Percentiles rank a stretch among this genome's conserved stretches.
Conservation (phyloP, 2,888 invertebrate species). For the Priapulus caudatus region DNA sequence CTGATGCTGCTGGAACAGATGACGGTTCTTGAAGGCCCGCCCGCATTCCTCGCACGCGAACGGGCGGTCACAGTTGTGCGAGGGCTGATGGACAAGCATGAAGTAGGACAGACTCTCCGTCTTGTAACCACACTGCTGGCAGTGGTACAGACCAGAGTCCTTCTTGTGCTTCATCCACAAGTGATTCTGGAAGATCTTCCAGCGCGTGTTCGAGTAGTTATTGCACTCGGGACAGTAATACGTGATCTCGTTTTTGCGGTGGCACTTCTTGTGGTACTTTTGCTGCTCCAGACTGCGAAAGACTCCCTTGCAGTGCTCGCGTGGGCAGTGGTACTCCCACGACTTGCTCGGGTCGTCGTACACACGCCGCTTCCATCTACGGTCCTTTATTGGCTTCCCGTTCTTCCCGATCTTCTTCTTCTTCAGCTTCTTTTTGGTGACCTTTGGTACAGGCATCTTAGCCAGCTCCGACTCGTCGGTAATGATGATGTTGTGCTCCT, state of each 20-base stretch:
- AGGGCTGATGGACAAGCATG: neutral
- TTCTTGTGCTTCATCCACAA: neutral
- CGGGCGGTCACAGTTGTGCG: neutral
- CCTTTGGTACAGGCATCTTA: too few species aligned
- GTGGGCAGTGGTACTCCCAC: neutral
- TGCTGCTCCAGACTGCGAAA: neutral
- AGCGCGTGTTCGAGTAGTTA: neutral
- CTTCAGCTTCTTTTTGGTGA: too few species aligned
- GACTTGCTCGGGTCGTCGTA: neutral
- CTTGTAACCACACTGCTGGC: neutral
- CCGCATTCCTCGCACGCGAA: neutral
- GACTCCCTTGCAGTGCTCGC: neutral
- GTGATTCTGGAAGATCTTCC: slow-evolving; percentile 1
- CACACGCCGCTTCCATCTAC: too few species aligned
- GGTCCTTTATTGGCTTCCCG: too few species aligned
- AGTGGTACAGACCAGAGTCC: neutral
- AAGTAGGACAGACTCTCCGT: neutral
- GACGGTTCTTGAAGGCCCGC: neutral
- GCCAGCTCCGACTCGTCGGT: too few species aligned
- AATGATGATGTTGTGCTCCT: too few species aligned
- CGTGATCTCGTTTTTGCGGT: neutral
- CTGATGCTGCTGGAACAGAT: neutral
- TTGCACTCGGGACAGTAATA: neutral
- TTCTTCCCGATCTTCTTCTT: too few species aligned
- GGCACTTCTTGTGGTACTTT: neutral